Percentiles rank a stretch among this genome's conserved stretches.
Evolutionary conservation across 53 echinoderm and acorn worm species (phyloP).

Genomic region (Holothuria scabra): DNA sequence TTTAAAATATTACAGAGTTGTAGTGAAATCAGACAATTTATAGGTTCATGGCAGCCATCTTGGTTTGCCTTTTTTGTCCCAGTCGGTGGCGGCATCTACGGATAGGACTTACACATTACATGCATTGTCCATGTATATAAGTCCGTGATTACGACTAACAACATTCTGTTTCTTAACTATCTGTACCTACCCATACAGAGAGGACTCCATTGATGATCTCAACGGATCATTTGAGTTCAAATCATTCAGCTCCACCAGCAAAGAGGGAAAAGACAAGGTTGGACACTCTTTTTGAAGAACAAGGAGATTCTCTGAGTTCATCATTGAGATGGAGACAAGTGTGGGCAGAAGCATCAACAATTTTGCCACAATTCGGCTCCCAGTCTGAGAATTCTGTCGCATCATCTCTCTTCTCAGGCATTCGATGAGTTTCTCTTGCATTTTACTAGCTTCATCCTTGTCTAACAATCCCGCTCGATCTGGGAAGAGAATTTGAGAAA

Average conservation of each 20-base stretch:
- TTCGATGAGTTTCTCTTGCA: conserved; percentile 85
- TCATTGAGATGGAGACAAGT: conserved; percentile 83
- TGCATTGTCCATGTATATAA: too few relatives aligned
- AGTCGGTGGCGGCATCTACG: too few relatives aligned
- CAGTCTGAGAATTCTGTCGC: conserved; percentile 65
- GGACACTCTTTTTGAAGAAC: conserved; percentile 79
- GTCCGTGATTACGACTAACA: too few relatives aligned
- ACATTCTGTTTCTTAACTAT: too few relatives aligned
- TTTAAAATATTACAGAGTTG: too few relatives aligned
- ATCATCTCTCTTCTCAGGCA: conserved; percentile 84
- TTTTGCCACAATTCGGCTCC: conserved; percentile 72
- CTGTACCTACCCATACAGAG: too few relatives aligned
- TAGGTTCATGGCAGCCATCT: too few relatives aligned
- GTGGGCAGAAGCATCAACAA: conserved; percentile 72
- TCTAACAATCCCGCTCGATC: conserved; percentile 86
- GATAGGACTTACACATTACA: too few relatives aligned
- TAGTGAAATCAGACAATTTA: too few relatives aligned
- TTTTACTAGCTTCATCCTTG: conserved; percentile 57
- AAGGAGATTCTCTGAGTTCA: conserved; percentile 84
- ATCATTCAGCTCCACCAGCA: conserved; percentile 87
- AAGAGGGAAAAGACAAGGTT: conserved; percentile 67
- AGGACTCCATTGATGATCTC: conserved; percentile 18
- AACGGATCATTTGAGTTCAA: conserved; percentile 27
- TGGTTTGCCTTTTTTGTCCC: too few relatives aligned
- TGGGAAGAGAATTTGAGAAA: conserved; percentile 12